Percentiles rank a stretch among this genome's conserved stretches.
Conservation (phyloP, 2,797 vertebrate genomes). For the Poecilia velifera region DNA sequence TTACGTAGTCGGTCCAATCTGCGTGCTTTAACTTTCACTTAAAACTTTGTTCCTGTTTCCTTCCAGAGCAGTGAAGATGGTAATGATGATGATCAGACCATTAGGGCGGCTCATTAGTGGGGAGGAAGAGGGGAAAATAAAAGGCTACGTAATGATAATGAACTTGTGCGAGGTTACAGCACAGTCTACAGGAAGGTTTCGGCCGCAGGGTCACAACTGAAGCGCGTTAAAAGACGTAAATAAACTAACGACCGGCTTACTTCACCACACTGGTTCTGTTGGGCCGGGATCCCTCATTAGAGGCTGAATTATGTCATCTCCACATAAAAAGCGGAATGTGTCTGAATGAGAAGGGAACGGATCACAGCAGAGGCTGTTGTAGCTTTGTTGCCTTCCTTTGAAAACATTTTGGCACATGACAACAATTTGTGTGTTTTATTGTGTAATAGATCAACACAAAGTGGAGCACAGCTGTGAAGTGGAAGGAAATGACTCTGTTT, state of each 20-base stretch:
- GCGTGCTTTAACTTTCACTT: constrained; percentile 7
- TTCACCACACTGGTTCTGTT: neutral
- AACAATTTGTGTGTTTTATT: neutral
- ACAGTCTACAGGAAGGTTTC: constrained; percentile 1
- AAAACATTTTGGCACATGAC: neutral
- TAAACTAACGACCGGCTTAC: constrained; percentile 1
- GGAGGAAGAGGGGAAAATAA: constrained; percentile 11
- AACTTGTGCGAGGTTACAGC: constrained; percentile 7
- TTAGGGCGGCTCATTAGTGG: constrained; percentile 16
- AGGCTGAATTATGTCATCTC: neutral
- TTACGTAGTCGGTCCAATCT: constrained; percentile 7
- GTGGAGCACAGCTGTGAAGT: neutral
- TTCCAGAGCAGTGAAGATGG: constrained; percentile 6
- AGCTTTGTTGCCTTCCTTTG: neutral
- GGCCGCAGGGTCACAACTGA: neutral
- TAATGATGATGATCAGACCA: constrained; percentile 29
- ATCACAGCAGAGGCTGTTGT: neutral
- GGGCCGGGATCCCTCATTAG: neutral
- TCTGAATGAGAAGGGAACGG: neutral
- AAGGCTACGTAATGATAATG: constrained; percentile 17
- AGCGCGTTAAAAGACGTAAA: constrained; percentile 1
- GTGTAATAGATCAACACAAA: neutral
- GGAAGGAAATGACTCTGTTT: neutral
- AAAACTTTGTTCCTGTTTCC: neutral
- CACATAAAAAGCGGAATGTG: neutral